Evolutionary conservation across 2,888 invertebrate genomes (phyloP), one percentile per base, ranked within the genome.

Genomic region (Caprella mutica): DNA sequence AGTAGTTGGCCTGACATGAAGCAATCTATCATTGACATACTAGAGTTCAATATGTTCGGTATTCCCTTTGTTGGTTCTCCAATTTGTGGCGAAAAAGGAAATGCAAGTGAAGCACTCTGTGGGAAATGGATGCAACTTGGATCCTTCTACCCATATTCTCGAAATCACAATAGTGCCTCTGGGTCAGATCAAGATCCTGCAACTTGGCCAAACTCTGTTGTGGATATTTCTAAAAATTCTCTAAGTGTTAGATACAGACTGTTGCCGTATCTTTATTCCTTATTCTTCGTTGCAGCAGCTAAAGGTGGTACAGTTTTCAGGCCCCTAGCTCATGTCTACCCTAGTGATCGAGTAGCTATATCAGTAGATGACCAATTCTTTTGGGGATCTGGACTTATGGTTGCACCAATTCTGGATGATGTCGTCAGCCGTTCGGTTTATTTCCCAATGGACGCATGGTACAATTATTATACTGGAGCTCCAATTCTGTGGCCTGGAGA

Each of bases 1-100:
- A 54, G 57, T 30, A 52, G 40, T 35, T 64, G 59, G 60, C 43
- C 55, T 5, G 59, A 59, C 39, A 43, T 64, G 50, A 40, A 52
- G 8, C 57, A 52, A 51, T 64, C 63, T 21, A 51, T 62, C 42
- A 56, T 55, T 14, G 44, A 83, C 68, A 71, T 86, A 61, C 72
- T 88, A 43, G 81, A 80, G 69, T 85, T 82, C 73, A 83, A 82
- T 68, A 70, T 88, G 58, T 87, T 84, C 73, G 88, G 87, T 19
- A 78, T 88, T 24, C 86, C 89, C 2, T 78, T 86, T 77, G 81
- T 85, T 75, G 88, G 88, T 1, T 82, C 86, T 0, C 76, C 77
- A 61, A 74, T 77, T 27, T 76, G 76, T 65, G 76, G 76, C 1
- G 76, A 76, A 67, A 69, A 69, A 59, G 69, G 66, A 17, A 67